Base-by-base conservation (phyloP, 1,140 invertebrate species). In the Zaprionus inermis region DNA sequence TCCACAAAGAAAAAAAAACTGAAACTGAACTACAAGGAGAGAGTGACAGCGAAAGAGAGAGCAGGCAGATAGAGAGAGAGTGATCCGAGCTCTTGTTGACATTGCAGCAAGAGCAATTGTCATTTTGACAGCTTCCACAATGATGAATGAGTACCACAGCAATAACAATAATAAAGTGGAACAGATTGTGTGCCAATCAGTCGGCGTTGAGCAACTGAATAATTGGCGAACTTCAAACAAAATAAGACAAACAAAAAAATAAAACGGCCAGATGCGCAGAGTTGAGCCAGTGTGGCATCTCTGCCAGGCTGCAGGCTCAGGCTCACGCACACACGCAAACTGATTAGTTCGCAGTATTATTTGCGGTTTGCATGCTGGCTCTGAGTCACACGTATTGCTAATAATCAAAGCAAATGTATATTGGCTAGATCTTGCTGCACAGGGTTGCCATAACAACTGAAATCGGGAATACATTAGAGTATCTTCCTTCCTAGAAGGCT, bases 81-180 rank as follows among this genome's bases (percentile, higher is more conserved):
- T 16, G 12, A 20, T 28, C 12, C 22, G 34, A 10, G 60, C 46
- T 51, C 30, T 55, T 71, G 63, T 67, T 72, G 63, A 67, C 55
- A 72, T 41, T 54, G 64, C 55, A 56, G 51, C 56, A 38, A 44
- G 38, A 44, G 56, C 71, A 73, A 68, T 73, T 73, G 64, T 73
- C 71, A 73, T 73, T 73, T 67, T 73, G 65, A 73, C 64, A 73
- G 56, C 71, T 68, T 60, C 70, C 63, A 68, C 64, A 68, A 73
- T 73, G 65, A 73, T 68, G 65, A 73, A 73, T 73, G 71, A 56
- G 64, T 68, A 20, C 30, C 36, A 55, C 28, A 65, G 44, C 18
- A 55, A 64, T 34, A 64, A 55, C 30, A 54, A 56, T 18, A 72
- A 66, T 22, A 59, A 49, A 73, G 65, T 73, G 71, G 57, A 69